phyloP scores from a whole-genome alignment of 2,797 vertebrate species.

The Sebastes wilsoni region DNA sequence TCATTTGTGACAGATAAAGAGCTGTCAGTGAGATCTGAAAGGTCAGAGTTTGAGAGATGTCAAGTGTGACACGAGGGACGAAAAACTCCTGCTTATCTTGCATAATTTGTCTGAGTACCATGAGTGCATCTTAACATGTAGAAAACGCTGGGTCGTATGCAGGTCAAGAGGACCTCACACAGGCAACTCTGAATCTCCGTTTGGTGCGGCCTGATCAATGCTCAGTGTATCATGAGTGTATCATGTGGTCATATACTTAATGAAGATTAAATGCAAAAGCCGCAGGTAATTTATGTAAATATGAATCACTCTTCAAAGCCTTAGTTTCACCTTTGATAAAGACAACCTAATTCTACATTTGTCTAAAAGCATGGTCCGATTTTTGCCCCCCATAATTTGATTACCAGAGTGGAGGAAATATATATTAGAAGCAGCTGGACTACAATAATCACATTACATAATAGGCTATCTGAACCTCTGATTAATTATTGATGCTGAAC shows the following conservation, averaged over 20 bases:
- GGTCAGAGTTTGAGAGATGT: not conserved
- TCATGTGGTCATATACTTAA: not conserved
- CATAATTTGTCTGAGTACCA: not conserved
- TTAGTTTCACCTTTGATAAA: conserved; percentile 36
- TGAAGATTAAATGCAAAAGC: conserved; percentile 28
- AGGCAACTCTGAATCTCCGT: not conserved
- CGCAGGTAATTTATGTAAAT: conserved; percentile 22
- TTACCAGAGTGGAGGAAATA: not conserved
- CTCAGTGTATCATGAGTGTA: not conserved
- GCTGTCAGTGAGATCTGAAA: conserved; percentile 9
- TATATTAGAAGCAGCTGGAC: not conserved
- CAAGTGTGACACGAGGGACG: not conserved
- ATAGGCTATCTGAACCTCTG: not conserved
- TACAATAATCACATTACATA: conserved; percentile 17
- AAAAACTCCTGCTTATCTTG: not conserved
- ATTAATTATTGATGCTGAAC: conserved; percentile 6
- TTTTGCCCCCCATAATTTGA: not conserved
- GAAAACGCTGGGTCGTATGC: conserved; percentile 19
- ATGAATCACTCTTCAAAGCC: conserved; percentile 39
- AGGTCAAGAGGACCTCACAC: conserved; percentile 37
- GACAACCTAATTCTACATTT: conserved; percentile 16
- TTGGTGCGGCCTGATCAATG: not conserved
- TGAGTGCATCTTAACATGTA: not conserved
- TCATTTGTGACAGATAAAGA: conserved; percentile 14
- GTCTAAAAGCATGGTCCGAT: not conserved